phyloP scores from a whole-genome alignment of 2,797 vertebrate genomes.

The Helostoma temminkii region DNA sequence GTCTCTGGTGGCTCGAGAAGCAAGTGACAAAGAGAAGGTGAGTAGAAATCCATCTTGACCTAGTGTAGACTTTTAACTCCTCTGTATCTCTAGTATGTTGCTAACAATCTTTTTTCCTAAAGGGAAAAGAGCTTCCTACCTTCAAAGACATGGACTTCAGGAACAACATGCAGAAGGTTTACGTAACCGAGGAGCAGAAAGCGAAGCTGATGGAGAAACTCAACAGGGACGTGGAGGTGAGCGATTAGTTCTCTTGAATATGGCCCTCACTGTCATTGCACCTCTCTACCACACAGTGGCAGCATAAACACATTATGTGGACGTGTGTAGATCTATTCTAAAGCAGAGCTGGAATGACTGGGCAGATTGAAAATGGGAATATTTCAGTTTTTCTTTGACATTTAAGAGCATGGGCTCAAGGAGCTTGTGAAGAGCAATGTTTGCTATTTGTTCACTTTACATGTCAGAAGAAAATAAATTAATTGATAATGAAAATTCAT shows the following conservation, averaged over 20 bases:
- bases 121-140: constrained; percentile 95
- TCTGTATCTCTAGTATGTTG: not conserved
- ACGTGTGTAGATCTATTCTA: no score
- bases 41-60: not conserved
- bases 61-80: not conserved
- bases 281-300: constrained; percentile 48
- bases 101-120: constrained; percentile 24
- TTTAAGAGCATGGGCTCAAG: no score
- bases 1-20: constrained; percentile 93
- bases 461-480: not conserved
- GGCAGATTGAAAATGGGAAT: no score
- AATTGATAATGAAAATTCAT: no score
- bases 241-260: not conserved
- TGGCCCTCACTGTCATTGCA: constrained; percentile 29
- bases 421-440: not conserved
- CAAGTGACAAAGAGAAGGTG: constrained; percentile 97
- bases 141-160: constrained; percentile 96
- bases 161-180: constrained; percentile 96
- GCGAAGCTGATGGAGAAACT: constrained; percentile 93
- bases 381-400: no score
- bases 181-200: constrained; percentile 91
- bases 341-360: no score
- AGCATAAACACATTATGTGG: constrained; percentile 25
- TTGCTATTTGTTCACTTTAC: not conserved
- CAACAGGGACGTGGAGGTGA: constrained; percentile 94